Conservation (phyloP, 2,888 invertebrate genomes). For the Hirtodrosophila cameraria region DNA sequence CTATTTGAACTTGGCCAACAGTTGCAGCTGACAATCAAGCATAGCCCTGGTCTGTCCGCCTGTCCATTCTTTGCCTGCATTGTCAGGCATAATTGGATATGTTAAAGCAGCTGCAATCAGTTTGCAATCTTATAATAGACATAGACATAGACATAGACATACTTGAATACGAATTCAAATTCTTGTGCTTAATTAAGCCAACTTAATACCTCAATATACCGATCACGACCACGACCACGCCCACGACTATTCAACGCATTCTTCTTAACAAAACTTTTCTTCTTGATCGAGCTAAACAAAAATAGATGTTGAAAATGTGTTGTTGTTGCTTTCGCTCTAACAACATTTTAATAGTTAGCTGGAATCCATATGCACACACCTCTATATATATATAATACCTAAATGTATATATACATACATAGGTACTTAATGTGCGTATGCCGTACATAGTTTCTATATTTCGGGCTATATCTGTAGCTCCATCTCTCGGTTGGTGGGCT, state of each 20-base stretch:
- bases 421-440: slow-evolving; percentile 8
- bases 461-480: slow-evolving; percentile 58
- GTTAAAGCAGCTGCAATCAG: slow-evolving; percentile 48
- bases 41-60: slow-evolving; percentile 66
- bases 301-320: slow-evolving; percentile 64
- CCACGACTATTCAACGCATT: slow-evolving; percentile 26
- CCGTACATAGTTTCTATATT: slow-evolving; percentile 20
- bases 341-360: slow-evolving; percentile 40
- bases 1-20: slow-evolving; percentile 71
- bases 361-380: slow-evolving; percentile 40
- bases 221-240: slow-evolving; percentile 26
- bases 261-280: slow-evolving; percentile 31
- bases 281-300: slow-evolving; percentile 50
- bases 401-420: slow-evolving; percentile 12
- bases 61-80: slow-evolving; percentile 16
- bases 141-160: slow-evolving; percentile 8
- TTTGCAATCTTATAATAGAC: slow-evolving; percentile 24
- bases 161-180: slow-evolving; percentile 25
- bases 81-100: slow-evolving; percentile 55
- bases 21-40: slow-evolving; percentile 67
- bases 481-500: slow-evolving; percentile 59
- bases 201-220: slow-evolving; percentile 59
- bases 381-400: slow-evolving; percentile 8
- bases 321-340: slow-evolving; percentile 46
- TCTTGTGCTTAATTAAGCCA: slow-evolving; percentile 72